Evolutionary conservation across 2,888 invertebrate species (phyloP), one percentile per base, ranked within the genome.

Genomic region (Harpalus rubripes): DNA sequence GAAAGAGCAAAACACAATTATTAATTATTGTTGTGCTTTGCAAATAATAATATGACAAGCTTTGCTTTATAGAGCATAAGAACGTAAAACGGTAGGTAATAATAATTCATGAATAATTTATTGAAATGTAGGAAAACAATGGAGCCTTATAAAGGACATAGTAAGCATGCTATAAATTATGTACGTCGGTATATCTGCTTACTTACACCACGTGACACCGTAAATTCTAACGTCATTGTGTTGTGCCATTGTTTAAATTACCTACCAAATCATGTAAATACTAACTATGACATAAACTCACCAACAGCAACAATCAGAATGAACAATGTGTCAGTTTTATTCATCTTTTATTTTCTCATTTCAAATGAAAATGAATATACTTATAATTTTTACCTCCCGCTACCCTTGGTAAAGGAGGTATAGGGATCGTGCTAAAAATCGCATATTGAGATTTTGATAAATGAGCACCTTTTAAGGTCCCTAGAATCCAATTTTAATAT

Each of bases 141-240:
- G 80, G 80, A 61, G 59, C 80, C 65, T 81, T 81, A 81, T 63
- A 63, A 61, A 83, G 81, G 81, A 44, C 63, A 65, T n/a, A 18
- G 61, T 61, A 76, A 83, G 83, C 72, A 83, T 61, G 52, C 76
- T 61, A 83, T 83, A 83, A 83, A 83, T 83, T 76, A 83, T 83
- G 76, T 61, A 83, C 58, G 59, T 76, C 26, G 61, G 72, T 52
- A 74, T 74, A 76, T 83, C 61, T 83, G 76, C 72, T 74, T 83
- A 76, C 44, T 61, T 76, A 76, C 76, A 83, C 76, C 83, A 83
- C 76, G 76, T 83, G 83, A 76, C 63, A 76, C 58, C 76, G 76
- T 72, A 81, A 81, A 81, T 78, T 81, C 81, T 80, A 61, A 61
- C 59, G 79, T 59, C 61, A 59, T 58, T 80, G 59, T 79, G 26